Evolutionary conservation across 1,140 invertebrate genomes (phyloP).

Genomic region (Aphis gossypii): DNA sequence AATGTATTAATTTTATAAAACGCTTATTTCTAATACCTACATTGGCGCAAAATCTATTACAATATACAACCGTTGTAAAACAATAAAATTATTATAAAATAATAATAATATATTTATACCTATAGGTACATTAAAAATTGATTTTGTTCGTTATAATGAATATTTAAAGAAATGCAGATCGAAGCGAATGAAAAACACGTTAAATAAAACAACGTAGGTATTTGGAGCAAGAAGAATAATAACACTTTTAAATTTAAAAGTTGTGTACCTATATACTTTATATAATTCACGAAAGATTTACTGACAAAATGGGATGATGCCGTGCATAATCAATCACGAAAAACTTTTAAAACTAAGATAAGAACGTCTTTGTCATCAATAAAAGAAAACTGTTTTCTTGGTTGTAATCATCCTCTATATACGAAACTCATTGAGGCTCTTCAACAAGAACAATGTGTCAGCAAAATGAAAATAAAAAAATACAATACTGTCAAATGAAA

Average conservation of each 20-base stretch:
- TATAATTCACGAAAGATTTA: conserved; percentile 17
- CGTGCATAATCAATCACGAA: conserved; percentile 10
- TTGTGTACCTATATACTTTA: background rate
- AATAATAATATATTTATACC: background rate
- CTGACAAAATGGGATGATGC: background rate
- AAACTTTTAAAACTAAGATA: conserved; percentile 22
- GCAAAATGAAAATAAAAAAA: conserved; percentile 20
- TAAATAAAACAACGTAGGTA: conserved; percentile 30
- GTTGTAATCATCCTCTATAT: conserved; percentile 5
- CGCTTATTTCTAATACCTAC: background rate
- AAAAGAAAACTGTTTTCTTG: conserved; percentile 19
- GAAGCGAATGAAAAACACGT: background rate
- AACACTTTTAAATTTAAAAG: conserved; percentile 25
- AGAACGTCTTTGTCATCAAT: conserved; percentile 44
- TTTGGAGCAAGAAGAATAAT: background rate
- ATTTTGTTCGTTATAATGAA: background rate
- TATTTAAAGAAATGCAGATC: background rate
- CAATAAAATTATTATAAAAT: background rate
- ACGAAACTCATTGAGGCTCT: background rate
- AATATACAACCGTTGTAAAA: background rate
- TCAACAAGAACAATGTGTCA: conserved; percentile 4
- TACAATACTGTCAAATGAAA: conserved; percentile 18
- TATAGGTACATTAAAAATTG: background rate
- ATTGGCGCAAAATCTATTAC: background rate
- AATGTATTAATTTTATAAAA: background rate